Evolutionary conservation across 1,140 invertebrate genomes (phyloP).

Genomic region (Apolygus lucorum): DNA sequence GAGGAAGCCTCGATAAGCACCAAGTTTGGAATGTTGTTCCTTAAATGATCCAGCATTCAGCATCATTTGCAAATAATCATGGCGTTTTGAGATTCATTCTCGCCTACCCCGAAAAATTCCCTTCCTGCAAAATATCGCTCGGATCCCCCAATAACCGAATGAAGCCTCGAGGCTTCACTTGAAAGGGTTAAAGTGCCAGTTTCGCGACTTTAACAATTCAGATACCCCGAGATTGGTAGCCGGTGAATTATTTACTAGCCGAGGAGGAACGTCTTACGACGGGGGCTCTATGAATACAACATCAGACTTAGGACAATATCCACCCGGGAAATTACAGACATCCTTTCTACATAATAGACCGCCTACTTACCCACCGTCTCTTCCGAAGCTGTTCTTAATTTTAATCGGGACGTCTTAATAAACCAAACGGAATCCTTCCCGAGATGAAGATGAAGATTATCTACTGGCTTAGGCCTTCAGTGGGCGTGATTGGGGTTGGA

Average conservation of each 20-base stretch:
- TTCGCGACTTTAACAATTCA: conserved; percentile 17
- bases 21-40: too few species aligned
- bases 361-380: not conserved
- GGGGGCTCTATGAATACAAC: conserved; percentile 14
- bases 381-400: not conserved
- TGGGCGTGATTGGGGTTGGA: too few species aligned
- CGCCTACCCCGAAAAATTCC: too few species aligned
- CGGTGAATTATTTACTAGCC: conserved; percentile 16
- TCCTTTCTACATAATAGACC: conserved; percentile 15
- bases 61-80: too few species aligned
- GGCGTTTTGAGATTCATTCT: too few species aligned
- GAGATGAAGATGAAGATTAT: too few species aligned
- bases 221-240: conserved; percentile 9
- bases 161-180: too few species aligned
- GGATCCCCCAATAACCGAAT: too few species aligned
- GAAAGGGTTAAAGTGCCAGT: conserved; percentile 7
- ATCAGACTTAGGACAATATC: conserved; percentile 22
- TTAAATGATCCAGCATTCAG: too few species aligned
- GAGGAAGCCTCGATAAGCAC: too few species aligned
- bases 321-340: conserved; percentile 23
- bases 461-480: too few species aligned
- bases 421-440: not conserved
- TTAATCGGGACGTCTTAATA: not conserved
- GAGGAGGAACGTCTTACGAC: conserved; percentile 16
- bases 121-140: too few species aligned